These are phyloP conservation scores for Haemorhous mexicanus DNA, from an alignment of 2,113 vertebrate genomes.

Conservation along the genomic window DNA sequence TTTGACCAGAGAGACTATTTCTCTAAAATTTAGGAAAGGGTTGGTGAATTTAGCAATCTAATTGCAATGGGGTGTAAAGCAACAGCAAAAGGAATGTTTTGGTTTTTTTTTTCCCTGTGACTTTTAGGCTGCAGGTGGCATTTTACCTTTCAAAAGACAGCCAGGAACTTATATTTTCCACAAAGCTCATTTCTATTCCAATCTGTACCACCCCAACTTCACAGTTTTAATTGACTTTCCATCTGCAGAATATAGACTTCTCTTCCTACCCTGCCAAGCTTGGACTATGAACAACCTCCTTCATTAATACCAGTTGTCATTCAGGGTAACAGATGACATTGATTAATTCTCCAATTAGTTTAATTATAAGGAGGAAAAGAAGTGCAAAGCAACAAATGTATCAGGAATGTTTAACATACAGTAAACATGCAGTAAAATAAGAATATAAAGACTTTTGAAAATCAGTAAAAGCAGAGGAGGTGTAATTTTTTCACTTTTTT, in stretches of 20 bases:
- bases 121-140: neutral
- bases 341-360: slow-evolving; percentile 56
- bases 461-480: neutral
- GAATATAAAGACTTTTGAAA: neutral
- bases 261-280: neutral
- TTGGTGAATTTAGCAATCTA: neutral
- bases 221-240: slow-evolving; percentile 19
- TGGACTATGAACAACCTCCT: neutral
- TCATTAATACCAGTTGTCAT: slow-evolving; percentile 33
- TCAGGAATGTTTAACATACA: neutral
- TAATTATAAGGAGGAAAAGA: slow-evolving; percentile 39
- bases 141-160: neutral
- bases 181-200: neutral
- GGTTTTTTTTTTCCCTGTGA: neutral
- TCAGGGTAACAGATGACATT: neutral
- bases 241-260: slow-evolving; percentile 2
- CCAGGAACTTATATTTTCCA: neutral
- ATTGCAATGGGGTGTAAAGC: neutral
- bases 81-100: neutral
- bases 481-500: neutral
- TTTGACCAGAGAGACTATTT: neutral
- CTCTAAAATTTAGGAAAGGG: neutral
- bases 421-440: neutral
- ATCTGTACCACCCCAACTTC: neutral
- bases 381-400: neutral